Base-by-base conservation (phyloP, 2,797 vertebrate genomes). In the Lindbergichthys nudifrons region DNA sequence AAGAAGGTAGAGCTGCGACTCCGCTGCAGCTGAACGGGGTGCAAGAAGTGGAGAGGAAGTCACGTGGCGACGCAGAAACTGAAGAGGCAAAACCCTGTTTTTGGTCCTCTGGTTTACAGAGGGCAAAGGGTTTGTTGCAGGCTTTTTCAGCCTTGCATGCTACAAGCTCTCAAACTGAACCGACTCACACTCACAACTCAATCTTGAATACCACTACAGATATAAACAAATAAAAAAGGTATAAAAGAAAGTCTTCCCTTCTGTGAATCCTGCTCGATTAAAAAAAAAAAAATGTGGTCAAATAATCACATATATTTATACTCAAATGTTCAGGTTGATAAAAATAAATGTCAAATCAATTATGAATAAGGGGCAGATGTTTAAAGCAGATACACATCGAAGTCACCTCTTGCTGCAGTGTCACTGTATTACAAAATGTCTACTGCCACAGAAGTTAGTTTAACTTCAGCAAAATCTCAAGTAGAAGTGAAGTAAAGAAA, bases 21-120 rank as follows among this genome's bases (percentile, higher is more conserved):
- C 9, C 18, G 65, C 70, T 84, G 82, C 77, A 71, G 69, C 41
- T 19, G 65, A 86, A 75, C 59, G 43, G 77, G 85, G 65, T 77
- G 77, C 78, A 77, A 32, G 69, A 79, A 72, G 70, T 81, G 79
- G 77, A 85, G 84, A 92, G 95, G 94, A 95, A 94, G 94, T 95
- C 94, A 94, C 87, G 66, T 94, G 93, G 81, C 70, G 61, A 65
- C 77, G 81, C 66, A 89, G 87, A 92, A 92, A 93, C 89, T 72
- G 70, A 69, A 79, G 62, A 89, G 83, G 75, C 76, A 83, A 5
- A 88, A 81, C 88, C 75, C 82, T 88, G 82, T 84, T 91, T 82
- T 66, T 18, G 48, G 75, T 70, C 68, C 48, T 77, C 21, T 43
- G 64, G 58, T 73, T 80, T 71, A 67, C 69, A 57, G 54, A 70